These are phyloP conservation scores for Lycaon pictus DNA, from an alignment of 2,113 vertebrate genomes.

Conservation along the genomic window DNA sequence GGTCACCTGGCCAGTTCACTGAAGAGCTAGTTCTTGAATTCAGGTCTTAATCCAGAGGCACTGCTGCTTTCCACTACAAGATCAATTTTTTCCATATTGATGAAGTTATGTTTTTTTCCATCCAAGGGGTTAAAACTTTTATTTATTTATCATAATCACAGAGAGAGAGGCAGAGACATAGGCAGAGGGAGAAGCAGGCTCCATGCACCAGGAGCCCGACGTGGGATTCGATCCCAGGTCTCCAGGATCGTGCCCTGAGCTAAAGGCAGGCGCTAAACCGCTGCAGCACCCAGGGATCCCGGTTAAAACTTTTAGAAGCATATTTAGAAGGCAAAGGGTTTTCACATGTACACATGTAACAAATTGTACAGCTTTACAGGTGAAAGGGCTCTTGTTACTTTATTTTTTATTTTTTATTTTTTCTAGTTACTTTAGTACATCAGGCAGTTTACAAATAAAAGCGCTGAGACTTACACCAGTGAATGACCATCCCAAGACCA, in stretches of 20 bases:
- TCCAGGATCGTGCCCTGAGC: too few relatives aligned
- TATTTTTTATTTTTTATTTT: too few relatives aligned
- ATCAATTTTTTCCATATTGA: neutral
- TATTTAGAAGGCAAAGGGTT: neutral
- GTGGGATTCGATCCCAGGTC: too few relatives aligned
- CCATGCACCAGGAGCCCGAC: too few relatives aligned
- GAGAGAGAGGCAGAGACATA: too few relatives aligned
- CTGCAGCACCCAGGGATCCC: too few relatives aligned
- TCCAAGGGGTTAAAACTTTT: neutral
- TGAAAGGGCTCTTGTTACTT: neutral
- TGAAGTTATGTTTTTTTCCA: neutral
- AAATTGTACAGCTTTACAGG: neutral
- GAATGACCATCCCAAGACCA: neutral
- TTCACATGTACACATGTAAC: neutral
- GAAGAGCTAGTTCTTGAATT: neutral
- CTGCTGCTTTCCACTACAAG: neutral
- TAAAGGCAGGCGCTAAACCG: too few relatives aligned
- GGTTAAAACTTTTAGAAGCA: neutral
- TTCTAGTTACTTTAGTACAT: neutral
- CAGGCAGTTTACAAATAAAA: neutral
- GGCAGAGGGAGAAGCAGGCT: too few relatives aligned
- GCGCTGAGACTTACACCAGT: rapidly evolving
- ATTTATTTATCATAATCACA: too few relatives aligned
- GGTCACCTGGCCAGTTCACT: neutral
- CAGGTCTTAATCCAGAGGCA: neutral